Evolutionary conservation across 2,888 invertebrate species (phyloP).

Genomic region (Diabrotica balteata): DNA sequence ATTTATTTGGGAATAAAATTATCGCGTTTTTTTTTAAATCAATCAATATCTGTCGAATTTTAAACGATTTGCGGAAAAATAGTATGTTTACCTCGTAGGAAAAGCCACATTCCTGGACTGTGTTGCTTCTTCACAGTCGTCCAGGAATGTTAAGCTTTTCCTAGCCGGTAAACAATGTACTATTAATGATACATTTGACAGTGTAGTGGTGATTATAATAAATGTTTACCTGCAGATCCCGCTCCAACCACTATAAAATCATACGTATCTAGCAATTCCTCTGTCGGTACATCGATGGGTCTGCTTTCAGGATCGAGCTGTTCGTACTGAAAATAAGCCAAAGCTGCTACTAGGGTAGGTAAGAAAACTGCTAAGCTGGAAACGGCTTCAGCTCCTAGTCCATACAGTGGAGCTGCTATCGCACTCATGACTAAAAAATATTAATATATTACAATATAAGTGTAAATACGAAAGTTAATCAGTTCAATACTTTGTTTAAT

Average conservation of each 20-base stretch:
- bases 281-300: constrained; percentile 74
- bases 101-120: too few relatives aligned
- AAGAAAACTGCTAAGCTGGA: constrained; percentile 82
- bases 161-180: too few relatives aligned
- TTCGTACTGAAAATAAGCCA: constrained; percentile 88
- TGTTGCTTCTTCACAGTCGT: too few relatives aligned
- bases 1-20: too few relatives aligned
- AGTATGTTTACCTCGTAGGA: too few relatives aligned
- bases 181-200: too few relatives aligned
- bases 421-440: constrained; percentile 66
- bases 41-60: too few relatives aligned
- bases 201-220: not conserved
- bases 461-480: constrained; percentile 2
- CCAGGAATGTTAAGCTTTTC: too few relatives aligned
- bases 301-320: constrained; percentile 83
- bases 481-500: too few relatives aligned
- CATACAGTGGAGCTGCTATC: constrained; percentile 72
- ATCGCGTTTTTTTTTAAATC: too few relatives aligned
- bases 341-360: constrained; percentile 82
- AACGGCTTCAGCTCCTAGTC: constrained; percentile 71
- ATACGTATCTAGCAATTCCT: constrained; percentile 71
- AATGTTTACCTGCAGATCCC: constrained; percentile 77
- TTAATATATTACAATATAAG: too few relatives aligned
- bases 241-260: constrained; percentile 88
- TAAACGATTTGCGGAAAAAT: too few relatives aligned